These are phyloP conservation scores for Actinopyga echinites DNA, from an alignment of 53 echinoderm and acorn worm species.

Conservation along the genomic window DNA sequence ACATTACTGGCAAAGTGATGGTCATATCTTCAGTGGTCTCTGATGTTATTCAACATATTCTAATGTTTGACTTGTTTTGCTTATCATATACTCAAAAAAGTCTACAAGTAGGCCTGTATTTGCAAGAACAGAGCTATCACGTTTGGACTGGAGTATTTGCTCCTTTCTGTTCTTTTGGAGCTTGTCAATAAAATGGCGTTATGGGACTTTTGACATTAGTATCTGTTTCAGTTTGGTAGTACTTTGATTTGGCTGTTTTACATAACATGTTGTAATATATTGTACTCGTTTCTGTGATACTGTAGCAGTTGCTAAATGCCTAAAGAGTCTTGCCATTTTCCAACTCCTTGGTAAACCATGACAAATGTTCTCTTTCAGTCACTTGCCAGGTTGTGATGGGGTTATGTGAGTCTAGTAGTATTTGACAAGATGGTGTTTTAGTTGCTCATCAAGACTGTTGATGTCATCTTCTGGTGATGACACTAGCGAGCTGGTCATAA, in stretches of 20 bases:
- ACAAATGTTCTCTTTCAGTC: neutral
- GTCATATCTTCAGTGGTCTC: neutral
- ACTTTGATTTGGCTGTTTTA: slow-evolving; percentile 1
- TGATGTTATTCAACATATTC: neutral
- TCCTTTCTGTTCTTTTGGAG: neutral
- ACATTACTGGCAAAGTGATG: no score
- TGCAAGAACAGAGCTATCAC: neutral
- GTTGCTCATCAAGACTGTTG: neutral
- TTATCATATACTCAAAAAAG: neutral
- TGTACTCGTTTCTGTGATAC: slow-evolving; percentile 10
- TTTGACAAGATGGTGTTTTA: neutral
- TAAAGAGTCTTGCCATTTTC: neutral
- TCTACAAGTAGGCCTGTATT: neutral
- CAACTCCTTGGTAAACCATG: slow-evolving; percentile 9
- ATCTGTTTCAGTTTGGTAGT: neutral
- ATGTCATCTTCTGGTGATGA: neutral
- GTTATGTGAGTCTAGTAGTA: slow-evolving; percentile 10
- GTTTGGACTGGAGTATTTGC: neutral
- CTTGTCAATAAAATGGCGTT: slow-evolving; percentile 7
- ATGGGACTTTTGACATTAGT: neutral
- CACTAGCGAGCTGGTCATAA: neutral
- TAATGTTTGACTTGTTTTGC: neutral
- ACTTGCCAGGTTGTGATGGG: neutral
- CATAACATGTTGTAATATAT: neutral
- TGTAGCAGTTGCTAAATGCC: neutral